These are phyloP conservation scores for Zonotrichia leucophrys DNA, from an alignment of 2,113 vertebrate species.

Conservation along the genomic window DNA sequence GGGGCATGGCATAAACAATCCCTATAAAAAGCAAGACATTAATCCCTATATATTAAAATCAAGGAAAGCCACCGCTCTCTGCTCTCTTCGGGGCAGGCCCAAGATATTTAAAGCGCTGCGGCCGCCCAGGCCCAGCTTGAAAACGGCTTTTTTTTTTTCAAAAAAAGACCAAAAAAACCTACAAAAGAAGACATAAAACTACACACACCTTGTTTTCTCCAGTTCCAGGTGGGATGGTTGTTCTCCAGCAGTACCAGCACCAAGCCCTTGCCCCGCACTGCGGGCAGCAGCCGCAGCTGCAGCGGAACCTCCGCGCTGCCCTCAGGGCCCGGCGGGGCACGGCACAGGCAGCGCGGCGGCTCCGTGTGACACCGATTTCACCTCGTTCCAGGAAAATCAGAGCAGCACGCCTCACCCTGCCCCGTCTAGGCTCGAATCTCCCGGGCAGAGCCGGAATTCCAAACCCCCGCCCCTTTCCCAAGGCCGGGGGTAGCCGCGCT, in stretches of 20 bases:
- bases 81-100: fast-evolving
- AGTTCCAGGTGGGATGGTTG: fast-evolving
- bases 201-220: background rate
- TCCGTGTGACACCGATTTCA: fast-evolving
- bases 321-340: too few relatives aligned
- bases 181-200: background rate
- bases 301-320: background rate
- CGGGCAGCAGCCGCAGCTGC: background rate
- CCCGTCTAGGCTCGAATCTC: fast-evolving
- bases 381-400: fast-evolving
- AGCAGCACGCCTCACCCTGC: background rate
- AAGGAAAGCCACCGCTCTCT: fast-evolving
- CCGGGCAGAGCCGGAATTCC: fast-evolving
- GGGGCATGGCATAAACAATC: background rate
- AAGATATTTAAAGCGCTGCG: fast-evolving
- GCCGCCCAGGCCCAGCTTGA: too few relatives aligned
- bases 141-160: background rate
- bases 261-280: fast-evolving
- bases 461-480: fast-evolving
- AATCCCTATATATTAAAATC: fast-evolving
- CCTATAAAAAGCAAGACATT: background rate
- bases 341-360: fast-evolving
- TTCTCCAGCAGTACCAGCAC: background rate
- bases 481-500: fast-evolving
- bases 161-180: background rate